These are phyloP conservation scores for Porites divaricata DNA, from an alignment of 92 coral and sea anemone genomes.

Conservation along the genomic window DNA sequence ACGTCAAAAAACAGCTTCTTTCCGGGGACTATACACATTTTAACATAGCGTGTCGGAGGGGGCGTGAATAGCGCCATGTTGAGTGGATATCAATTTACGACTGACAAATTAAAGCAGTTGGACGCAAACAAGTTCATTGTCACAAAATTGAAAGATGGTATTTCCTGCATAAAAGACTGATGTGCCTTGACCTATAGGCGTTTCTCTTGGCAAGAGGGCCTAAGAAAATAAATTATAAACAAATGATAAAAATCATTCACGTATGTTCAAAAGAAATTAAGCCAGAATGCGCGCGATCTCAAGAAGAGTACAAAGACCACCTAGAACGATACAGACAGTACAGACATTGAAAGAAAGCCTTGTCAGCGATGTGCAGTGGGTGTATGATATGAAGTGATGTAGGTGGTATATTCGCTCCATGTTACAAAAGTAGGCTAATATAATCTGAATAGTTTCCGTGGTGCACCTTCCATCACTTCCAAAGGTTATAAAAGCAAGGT, in stretches of 20 bases:
- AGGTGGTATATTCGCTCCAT: not conserved
- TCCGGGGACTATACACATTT: conserved; percentile 31
- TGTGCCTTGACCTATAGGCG: not conserved
- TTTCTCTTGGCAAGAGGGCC: not conserved
- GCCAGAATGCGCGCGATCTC: not conserved
- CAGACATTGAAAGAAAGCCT: not conserved
- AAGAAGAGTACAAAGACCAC: conserved; percentile 7
- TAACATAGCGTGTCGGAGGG: conserved; percentile 17
- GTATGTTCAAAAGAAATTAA: not conserved
- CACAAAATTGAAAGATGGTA: conserved; percentile 30
- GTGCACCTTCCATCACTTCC: not conserved
- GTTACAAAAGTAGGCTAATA: conserved; percentile 19
- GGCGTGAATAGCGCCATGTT: conserved; percentile 18
- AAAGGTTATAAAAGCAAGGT: not conserved
- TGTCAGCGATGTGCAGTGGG: not conserved
- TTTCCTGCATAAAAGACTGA: conserved; percentile 6
- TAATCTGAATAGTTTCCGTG: not conserved
- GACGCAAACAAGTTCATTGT: conserved; percentile 47
- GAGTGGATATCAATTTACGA: conserved; percentile 42
- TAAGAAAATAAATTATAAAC: not conserved
- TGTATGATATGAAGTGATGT: no score
- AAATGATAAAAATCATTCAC: not conserved
- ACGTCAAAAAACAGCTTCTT: not conserved
- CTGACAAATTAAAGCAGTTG: conserved; percentile 39
- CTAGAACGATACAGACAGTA: not conserved